phyloP scores from a whole-genome alignment of 2,888 invertebrate species.

The Pasiphila rectangulata region DNA sequence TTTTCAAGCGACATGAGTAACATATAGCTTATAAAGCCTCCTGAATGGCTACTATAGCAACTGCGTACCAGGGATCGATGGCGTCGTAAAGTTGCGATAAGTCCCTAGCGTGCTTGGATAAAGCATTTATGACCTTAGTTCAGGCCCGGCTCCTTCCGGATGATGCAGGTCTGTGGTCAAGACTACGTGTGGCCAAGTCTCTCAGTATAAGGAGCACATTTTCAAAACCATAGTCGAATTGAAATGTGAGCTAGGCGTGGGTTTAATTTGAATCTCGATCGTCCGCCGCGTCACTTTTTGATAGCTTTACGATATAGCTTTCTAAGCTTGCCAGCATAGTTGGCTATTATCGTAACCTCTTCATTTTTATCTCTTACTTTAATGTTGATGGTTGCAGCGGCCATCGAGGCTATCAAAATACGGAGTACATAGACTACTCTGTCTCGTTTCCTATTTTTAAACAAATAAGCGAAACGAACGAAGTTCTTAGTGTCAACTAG shows the following conservation, averaged over 20 bases:
- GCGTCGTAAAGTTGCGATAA: conserved; percentile 2
- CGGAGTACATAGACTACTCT: too few species aligned
- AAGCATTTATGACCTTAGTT: not conserved
- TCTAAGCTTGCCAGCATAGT: conserved; percentile 20
- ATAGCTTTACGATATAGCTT: conserved; percentile 46
- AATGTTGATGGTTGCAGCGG: conserved; percentile 21
- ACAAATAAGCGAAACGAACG: too few species aligned
- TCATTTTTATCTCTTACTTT: conserved; percentile 28
- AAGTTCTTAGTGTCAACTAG: too few species aligned
- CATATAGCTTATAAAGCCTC: conserved; percentile 8
- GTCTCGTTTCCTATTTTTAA: too few species aligned
- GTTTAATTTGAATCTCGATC: conserved; percentile 53
- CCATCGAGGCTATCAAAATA: too few species aligned
- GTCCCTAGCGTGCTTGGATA: not conserved
- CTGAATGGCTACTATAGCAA: conserved; percentile 4
- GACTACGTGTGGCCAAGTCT: conserved; percentile 32
- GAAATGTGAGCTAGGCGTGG: conserved; percentile 56
- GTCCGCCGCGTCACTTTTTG: conserved; percentile 45
- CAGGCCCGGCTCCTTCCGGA: not conserved
- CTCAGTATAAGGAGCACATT: conserved; percentile 33
- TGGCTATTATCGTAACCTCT: conserved; percentile 27
- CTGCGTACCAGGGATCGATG: conserved; percentile 1
- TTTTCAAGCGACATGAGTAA: conserved; percentile 1
- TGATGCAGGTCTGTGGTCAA: not conserved
- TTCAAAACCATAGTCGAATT: conserved; percentile 41